Conservation (phyloP, 2,888 invertebrate species). For the Mythimna ferrago region DNA sequence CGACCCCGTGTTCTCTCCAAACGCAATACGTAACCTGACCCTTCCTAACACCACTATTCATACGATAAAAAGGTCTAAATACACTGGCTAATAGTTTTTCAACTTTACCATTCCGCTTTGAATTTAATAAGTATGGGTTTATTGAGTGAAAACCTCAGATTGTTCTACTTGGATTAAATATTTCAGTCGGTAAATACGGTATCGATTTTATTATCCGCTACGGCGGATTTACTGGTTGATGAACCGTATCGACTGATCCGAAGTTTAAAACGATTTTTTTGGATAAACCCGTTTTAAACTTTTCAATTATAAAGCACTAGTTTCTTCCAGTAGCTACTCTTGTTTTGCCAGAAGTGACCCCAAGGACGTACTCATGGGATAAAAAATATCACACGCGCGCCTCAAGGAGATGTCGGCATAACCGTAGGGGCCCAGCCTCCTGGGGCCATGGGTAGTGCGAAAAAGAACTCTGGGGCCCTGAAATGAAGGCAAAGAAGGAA, state of each 20-base stretch:
- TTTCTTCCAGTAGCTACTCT: too few species aligned
- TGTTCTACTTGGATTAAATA: constrained; percentile 59
- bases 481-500: too few species aligned
- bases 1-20: constrained; percentile 67
- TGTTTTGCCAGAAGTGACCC: too few species aligned
- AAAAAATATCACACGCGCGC: too few species aligned
- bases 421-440: too few species aligned
- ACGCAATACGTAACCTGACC: constrained; percentile 61
- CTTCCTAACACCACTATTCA: not conserved
- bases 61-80: constrained; percentile 37
- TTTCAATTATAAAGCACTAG: too few species aligned
- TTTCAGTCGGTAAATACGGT: constrained; percentile 26
- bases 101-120: constrained; percentile 63
- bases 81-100: constrained; percentile 47
- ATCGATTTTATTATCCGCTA: constrained; percentile 27
- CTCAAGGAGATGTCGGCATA: too few species aligned
- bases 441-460: too few species aligned
- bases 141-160: constrained; percentile 64
- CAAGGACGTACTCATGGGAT: too few species aligned
- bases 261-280: not conserved
- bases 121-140: constrained; percentile 60
- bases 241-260: not conserved
- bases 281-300: not conserved
- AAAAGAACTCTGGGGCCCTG: too few species aligned
- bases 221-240: not conserved